A percentile compares a stretch with the other conserved stretches of the same genome.
Evolutionary conservation across 2,888 invertebrate species (phyloP).

Genomic region (Plagodis pulveraria): DNA sequence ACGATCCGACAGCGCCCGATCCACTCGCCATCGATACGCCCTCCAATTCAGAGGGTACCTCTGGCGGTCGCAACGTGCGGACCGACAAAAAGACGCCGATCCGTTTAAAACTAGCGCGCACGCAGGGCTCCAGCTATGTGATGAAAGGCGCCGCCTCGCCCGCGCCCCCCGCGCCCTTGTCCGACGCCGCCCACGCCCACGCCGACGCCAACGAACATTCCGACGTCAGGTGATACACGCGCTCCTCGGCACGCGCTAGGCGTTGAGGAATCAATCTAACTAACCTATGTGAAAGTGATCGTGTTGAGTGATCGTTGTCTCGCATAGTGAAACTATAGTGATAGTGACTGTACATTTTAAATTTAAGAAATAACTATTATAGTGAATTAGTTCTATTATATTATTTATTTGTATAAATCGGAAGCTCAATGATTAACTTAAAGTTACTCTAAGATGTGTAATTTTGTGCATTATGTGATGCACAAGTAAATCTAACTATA

Average conservation of each 20-base stretch:
- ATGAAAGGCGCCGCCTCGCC: conserved; percentile 69
- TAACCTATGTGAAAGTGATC: conserved; percentile 32
- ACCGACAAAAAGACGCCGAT: conserved; percentile 91
- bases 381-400: conserved; percentile 57
- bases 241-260: conserved; percentile 35
- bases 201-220: conserved; percentile 86
- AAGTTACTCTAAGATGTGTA: conserved; percentile 75
- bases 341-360: conserved; percentile 66
- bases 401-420: conserved; percentile 83
- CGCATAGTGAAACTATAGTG: conserved; percentile 54
- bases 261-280: conserved; percentile 20
- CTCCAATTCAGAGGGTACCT: conserved; percentile 65
- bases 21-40: conserved; percentile 76
- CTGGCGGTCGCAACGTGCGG: conserved; percentile 84
- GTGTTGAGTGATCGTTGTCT: conserved; percentile 39
- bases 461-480: conserved; percentile 71
- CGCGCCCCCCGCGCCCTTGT: conserved; percentile 35
- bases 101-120: conserved; percentile 92
- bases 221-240: conserved; percentile 93
- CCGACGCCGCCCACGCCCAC: conserved; percentile 27
- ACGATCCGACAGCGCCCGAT: conserved; percentile 75
- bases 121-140: conserved; percentile 90
- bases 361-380: conserved; percentile 47
- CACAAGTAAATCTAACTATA: conserved; percentile 75
- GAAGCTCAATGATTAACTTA: conserved; percentile 83